phyloP scores from a whole-genome alignment of 2,797 vertebrate genomes.

The Zenarchopterus dispar region DNA sequence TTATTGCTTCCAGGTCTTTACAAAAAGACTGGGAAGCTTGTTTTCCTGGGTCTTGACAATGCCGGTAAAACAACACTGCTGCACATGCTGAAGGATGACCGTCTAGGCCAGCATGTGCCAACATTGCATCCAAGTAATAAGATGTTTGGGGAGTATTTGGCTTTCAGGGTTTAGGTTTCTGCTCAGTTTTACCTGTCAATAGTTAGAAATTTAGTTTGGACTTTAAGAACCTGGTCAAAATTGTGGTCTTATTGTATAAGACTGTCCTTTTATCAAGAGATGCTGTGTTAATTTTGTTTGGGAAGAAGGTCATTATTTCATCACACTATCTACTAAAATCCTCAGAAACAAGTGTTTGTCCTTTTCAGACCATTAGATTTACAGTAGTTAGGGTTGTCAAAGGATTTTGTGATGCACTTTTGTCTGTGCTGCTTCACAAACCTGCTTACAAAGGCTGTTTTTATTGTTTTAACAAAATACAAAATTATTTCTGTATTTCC shows the following conservation, averaged over 20 bases:
- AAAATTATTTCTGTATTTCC: too few relatives aligned
- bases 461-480: too few relatives aligned
- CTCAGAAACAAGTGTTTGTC: too few relatives aligned
- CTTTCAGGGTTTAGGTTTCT: not conserved
- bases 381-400: too few relatives aligned
- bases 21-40: conserved; percentile 96
- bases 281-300: too few relatives aligned
- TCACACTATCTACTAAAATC: too few relatives aligned
- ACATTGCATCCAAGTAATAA: conserved; percentile 92
- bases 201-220: not conserved
- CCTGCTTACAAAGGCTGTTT: too few relatives aligned
- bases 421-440: too few relatives aligned
- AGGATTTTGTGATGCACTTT: too few relatives aligned
- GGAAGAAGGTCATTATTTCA: too few relatives aligned
- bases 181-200: not conserved
- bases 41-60: conserved; percentile 97
- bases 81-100: conserved; percentile 97
- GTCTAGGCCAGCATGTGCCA: conserved; percentile 94
- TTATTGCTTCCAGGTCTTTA: conserved; percentile 87
- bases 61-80: conserved; percentile 96
- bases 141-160: not conserved
- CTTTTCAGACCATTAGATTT: too few relatives aligned
- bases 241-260: not conserved
- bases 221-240: not conserved
- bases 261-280: too few relatives aligned